These are phyloP conservation scores for Heterocephalus glaber DNA, from an alignment of 2,113 vertebrate species.

Conservation along the genomic window DNA sequence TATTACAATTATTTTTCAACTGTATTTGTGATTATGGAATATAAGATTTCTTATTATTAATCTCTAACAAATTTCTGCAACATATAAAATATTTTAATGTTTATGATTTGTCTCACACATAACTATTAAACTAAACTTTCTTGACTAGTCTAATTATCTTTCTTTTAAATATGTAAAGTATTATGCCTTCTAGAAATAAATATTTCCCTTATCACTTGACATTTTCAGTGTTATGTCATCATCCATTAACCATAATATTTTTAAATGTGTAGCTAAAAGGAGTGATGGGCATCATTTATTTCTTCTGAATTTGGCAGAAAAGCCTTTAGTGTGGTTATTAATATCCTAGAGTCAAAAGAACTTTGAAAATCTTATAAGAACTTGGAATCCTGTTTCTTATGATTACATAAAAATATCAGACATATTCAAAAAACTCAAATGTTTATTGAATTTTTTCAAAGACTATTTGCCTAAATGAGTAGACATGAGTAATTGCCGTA, in stretches of 20 bases:
- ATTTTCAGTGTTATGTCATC: background rate
- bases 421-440: background rate
- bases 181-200: background rate
- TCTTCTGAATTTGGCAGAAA: background rate
- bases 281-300: background rate
- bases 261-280: background rate
- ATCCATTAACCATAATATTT: background rate
- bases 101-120: background rate
- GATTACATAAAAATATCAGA: background rate
- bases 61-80: background rate
- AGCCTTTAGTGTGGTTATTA: background rate
- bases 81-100: background rate
- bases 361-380: background rate
- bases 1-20: background rate
- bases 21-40: background rate
- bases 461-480: conserved; percentile 23
- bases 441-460: background rate
- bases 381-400: background rate
- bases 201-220: background rate
- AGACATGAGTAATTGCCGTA: background rate
- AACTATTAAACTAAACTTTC: background rate
- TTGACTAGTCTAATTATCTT: background rate
- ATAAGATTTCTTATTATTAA: background rate
- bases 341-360: background rate
- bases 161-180: background rate